Evolutionary conservation across 2,888 invertebrate genomes (phyloP).

Genomic region (Drosophila conformis): DNA sequence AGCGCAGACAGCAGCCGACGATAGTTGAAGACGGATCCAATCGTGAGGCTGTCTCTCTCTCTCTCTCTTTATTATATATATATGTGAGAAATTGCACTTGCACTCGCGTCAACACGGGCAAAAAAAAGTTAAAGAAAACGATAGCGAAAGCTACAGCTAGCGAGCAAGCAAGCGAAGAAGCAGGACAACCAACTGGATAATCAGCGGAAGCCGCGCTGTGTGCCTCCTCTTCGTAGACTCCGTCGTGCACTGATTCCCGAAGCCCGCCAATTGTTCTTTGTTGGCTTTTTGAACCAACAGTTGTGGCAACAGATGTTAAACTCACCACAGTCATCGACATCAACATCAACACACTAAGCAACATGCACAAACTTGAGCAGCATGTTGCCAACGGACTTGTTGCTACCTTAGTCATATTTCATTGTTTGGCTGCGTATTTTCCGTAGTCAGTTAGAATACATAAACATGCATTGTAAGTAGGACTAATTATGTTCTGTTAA

Average conservation of each 20-base stretch:
- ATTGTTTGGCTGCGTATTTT: neutral
- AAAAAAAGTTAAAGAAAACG: neutral
- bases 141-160: neutral
- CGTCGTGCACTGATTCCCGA: conserved; percentile 62
- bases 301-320: conserved; percentile 18
- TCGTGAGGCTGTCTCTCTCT: conserved; percentile 63
- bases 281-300: conserved; percentile 17
- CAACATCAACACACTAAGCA: neutral
- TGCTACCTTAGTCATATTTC: conserved; percentile 13
- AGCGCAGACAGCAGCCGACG: conserved; percentile 59
- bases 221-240: conserved; percentile 61
- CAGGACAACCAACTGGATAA: conserved; percentile 17
- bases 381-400: conserved; percentile 64
- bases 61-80: neutral
- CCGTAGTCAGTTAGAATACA: neutral
- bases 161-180: conserved; percentile 2
- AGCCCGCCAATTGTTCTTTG: conserved; percentile 24
- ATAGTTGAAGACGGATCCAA: conserved; percentile 45
- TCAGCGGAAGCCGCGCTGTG: conserved; percentile 55
- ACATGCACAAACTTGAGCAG: conserved; percentile 34
- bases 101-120: conserved; percentile 40
- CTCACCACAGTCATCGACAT: conserved; percentile 38
- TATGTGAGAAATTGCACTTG: conserved; percentile 3
- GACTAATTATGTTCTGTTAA: no score
- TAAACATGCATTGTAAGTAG: neutral